Conservation (phyloP, 2,888 invertebrate species). For the Nephrotoma flavescens region DNA sequence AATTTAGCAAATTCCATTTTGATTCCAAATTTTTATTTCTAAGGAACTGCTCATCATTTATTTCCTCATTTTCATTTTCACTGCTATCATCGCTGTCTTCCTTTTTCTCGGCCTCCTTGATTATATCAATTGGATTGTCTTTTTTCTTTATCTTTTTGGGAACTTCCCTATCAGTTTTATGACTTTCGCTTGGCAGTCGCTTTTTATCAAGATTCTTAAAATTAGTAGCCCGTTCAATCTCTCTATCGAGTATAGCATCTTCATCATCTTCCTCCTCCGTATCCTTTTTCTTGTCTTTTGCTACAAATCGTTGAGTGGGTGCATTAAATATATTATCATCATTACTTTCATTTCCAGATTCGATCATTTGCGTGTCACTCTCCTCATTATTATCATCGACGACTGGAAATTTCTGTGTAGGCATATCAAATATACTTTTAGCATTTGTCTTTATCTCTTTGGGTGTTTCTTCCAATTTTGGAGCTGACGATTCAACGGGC, state of each 20-base stretch:
- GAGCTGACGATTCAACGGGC: neutral
- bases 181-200: conserved; percentile 8
- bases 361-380: neutral
- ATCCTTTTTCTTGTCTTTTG: neutral
- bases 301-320: neutral
- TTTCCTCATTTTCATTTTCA: conserved; percentile 22
- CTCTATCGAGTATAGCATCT: conserved; percentile 21
- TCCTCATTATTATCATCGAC: neutral
- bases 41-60: conserved; percentile 26
- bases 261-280: conserved; percentile 9
- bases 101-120: conserved; percentile 12
- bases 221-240: conserved; percentile 22
- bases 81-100: conserved; percentile 20
- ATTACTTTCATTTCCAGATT: neutral
- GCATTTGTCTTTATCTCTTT: neutral
- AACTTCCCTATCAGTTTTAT: conserved; percentile 12
- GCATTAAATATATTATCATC: neutral
- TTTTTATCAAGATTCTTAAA: neutral
- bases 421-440: neutral
- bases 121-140: conserved; percentile 10
- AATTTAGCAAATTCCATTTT: conserved; percentile 23
- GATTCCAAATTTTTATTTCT: conserved; percentile 24
- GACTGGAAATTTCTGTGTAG: neutral
- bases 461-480: neutral
- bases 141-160: conserved; percentile 12